phyloP scores from a whole-genome alignment of 2,113 vertebrate species.

The Pelecanus crispus region DNA sequence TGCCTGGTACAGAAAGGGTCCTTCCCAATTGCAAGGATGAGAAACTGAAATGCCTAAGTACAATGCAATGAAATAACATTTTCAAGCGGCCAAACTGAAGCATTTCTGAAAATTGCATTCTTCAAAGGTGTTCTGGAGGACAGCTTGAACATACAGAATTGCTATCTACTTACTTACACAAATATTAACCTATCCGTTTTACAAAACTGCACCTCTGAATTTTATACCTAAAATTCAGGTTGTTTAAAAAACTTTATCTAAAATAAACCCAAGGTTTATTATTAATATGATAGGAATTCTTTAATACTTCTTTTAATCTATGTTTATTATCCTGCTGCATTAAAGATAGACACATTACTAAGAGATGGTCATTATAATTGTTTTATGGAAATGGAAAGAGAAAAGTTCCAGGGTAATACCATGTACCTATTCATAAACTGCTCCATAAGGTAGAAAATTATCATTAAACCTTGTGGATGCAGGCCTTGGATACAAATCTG shows the following conservation, averaged over 20 bases:
- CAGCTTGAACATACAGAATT: neutral
- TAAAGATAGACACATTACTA: neutral
- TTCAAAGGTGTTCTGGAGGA: neutral
- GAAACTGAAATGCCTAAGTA: neutral
- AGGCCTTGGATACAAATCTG: neutral
- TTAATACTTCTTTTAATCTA: neutral
- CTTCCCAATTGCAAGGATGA: neutral
- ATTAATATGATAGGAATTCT: neutral
- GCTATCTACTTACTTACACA: neutral
- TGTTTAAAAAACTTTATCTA: neutral
- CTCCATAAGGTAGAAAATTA: neutral
- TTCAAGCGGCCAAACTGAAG: neutral
- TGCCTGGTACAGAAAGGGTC: neutral
- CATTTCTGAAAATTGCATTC: neutral
- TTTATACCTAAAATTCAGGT: neutral
- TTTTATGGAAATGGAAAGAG: neutral
- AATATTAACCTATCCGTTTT: neutral
- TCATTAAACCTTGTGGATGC: neutral
- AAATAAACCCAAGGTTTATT: neutral
- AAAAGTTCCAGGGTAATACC: neutral
- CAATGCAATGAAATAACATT: neutral
- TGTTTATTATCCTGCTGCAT: neutral
- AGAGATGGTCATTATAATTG: neutral
- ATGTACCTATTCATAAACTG: neutral
- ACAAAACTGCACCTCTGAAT: neutral